These are phyloP conservation scores for Pristionchus maxplancki DNA, from an alignment of 2,888 invertebrate species.

Conservation along the genomic window DNA sequence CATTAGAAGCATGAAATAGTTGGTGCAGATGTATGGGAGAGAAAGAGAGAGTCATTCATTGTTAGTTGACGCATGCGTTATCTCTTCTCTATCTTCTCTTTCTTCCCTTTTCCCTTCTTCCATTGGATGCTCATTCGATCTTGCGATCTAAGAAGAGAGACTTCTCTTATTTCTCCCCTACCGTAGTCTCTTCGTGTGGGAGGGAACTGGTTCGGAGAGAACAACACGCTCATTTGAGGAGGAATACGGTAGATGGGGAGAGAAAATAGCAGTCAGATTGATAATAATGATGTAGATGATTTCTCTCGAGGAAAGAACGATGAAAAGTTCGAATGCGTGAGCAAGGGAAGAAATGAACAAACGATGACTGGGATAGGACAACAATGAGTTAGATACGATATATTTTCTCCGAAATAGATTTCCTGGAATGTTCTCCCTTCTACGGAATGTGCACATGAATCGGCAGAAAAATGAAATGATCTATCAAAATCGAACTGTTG, in stretches of 20 bases:
- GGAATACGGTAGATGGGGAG: background rate
- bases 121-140: conserved; percentile 34
- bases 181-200: conserved; percentile 1
- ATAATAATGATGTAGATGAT: background rate
- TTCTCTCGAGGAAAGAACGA: background rate
- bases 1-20: conserved; percentile 16
- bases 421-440: background rate
- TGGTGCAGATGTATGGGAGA: background rate
- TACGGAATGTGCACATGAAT: background rate
- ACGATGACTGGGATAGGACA: background rate
- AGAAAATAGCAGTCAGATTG: background rate
- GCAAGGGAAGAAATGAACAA: background rate
- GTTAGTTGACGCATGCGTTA: conserved; percentile 14
- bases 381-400: background rate
- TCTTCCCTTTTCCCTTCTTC: background rate
- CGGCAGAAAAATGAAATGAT: background rate
- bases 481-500: background rate
- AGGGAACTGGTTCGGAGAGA: background rate
- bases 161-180: background rate
- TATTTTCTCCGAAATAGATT: background rate
- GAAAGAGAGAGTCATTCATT: background rate
- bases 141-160: background rate
- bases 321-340: conserved; percentile 8
- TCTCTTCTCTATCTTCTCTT: background rate
- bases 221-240: background rate